phyloP scores from a whole-genome alignment of 2,113 vertebrate genomes.

The Microtus richardsoni region DNA sequence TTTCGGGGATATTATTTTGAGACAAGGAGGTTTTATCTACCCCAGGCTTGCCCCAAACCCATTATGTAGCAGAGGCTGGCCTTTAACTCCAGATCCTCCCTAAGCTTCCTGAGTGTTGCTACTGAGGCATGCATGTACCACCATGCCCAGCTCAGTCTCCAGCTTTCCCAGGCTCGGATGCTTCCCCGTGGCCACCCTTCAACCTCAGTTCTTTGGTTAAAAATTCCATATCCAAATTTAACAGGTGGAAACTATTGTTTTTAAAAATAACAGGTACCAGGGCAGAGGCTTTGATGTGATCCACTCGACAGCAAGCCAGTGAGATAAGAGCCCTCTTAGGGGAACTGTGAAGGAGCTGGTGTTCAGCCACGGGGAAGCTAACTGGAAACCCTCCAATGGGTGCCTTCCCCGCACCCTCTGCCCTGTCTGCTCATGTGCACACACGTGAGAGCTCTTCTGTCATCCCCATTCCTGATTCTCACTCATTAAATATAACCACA shows the following conservation, averaged over 20 bases:
- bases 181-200: neutral
- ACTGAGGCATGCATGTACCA: too few relatives aligned
- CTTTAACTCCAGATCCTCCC: neutral
- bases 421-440: slow-evolving; percentile 46
- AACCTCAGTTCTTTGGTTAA: neutral
- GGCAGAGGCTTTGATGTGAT: neutral
- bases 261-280: neutral
- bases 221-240: neutral
- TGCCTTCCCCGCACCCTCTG: neutral
- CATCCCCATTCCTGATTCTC: slow-evolving; percentile 67
- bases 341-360: neutral
- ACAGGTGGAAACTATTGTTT: neutral
- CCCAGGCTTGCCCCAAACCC: neutral
- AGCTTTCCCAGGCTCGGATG: neutral
- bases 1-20: neutral
- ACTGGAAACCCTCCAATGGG: neutral
- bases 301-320: neutral
- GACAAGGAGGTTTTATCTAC: neutral
- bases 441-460: slow-evolving; percentile 72
- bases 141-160: neutral
- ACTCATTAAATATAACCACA: slow-evolving; percentile 83
- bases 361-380: neutral
- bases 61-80: neutral
- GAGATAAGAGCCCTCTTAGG: neutral
- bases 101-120: neutral